These are phyloP conservation scores for Gymnothorax javanicus DNA, from an alignment of 2,797 vertebrate species.

Conservation along the genomic window DNA sequence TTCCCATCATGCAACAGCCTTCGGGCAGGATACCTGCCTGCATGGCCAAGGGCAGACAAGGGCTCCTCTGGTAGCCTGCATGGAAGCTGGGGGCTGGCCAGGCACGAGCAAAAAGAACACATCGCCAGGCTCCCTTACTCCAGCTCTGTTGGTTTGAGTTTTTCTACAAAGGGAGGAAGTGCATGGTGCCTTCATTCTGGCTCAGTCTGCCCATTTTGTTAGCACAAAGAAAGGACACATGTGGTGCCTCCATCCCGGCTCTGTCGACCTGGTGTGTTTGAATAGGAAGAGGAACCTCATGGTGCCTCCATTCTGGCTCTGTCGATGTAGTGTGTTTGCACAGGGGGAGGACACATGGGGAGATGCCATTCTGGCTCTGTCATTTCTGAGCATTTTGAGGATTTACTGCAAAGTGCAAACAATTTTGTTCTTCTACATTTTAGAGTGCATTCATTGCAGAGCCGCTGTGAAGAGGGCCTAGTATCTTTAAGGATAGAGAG, in stretches of 20 bases:
- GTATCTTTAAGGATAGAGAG: not conserved
- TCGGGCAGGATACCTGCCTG: not conserved
- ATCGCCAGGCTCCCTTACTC: not conserved
- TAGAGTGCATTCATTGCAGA: not conserved
- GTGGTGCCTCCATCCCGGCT: not conserved
- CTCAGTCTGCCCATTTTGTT: not conserved
- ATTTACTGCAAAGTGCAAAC: not conserved
- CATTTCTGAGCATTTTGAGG: not conserved
- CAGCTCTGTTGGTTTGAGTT: not conserved
- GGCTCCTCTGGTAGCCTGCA: constrained; percentile 1
- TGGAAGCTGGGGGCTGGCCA: not conserved
- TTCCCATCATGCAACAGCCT: constrained; percentile 20
- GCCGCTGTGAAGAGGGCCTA: not conserved
- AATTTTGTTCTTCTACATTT: not conserved
- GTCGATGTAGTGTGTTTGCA: not conserved
- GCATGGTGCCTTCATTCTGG: not conserved
- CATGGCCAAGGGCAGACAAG: constrained; percentile 31
- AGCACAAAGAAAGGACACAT: not conserved
- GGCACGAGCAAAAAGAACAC: not conserved
- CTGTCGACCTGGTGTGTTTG: not conserved
- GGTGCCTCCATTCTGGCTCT: constrained; percentile 10
- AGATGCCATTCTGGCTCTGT: not conserved
- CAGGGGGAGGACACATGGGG: constrained; percentile 1
- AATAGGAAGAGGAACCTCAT: not conserved
- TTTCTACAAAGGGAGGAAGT: not conserved